Evolutionary conservation across 2,797 vertebrate genomes (phyloP), one percentile per base, ranked within the genome.

Genomic region (Xenopus petersii): DNA sequence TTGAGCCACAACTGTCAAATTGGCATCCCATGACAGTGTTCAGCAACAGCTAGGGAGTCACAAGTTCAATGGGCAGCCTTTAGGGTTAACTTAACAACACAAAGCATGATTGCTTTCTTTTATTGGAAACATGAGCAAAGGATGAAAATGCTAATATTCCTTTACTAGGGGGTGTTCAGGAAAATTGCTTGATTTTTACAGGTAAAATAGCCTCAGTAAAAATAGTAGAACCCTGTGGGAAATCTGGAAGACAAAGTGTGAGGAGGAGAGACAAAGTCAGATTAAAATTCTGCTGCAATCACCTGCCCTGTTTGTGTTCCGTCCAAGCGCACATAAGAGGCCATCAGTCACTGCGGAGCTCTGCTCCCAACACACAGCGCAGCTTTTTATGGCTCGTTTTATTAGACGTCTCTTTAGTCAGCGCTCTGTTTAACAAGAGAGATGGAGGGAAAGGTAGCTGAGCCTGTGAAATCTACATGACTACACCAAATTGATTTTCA

Each of bases 281-380:
- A 67, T 77, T 8, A 0, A 26, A 4, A 0, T 26, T 33, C 62
- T 8, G 68, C 80, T 66, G 80, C 77, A 68, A 78, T 42, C 64
- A 79, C 81, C 70, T 67, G 46, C 5, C 62, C 79, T 46, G 62
- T 71, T 10, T 67, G 71, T 73, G 82, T 75, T 80, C 80, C 74
- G 73, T 80, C 81, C 71, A 80, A 78, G 79, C 2, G 1, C 69
- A 77, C 77, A 79, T 83, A 84, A 82, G 79, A 80, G 67, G 70
- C 75, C 74, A 79, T 83, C 79, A 84, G 79, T 84, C 83, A 81
- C 67, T 55, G 79, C 73, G 76, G 59, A 83, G 65, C 69, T 82
- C 83, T 81, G 85, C 82, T 78, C 75, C 70, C 75, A 73, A 73
- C 65, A 64, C 75, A 73, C 75, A 62, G 64, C 70, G 63, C 70